Evolutionary conservation across 2,113 vertebrate genomes (phyloP), one percentile per base, ranked within the genome.

Genomic region (Salvelinus sp.): DNA sequence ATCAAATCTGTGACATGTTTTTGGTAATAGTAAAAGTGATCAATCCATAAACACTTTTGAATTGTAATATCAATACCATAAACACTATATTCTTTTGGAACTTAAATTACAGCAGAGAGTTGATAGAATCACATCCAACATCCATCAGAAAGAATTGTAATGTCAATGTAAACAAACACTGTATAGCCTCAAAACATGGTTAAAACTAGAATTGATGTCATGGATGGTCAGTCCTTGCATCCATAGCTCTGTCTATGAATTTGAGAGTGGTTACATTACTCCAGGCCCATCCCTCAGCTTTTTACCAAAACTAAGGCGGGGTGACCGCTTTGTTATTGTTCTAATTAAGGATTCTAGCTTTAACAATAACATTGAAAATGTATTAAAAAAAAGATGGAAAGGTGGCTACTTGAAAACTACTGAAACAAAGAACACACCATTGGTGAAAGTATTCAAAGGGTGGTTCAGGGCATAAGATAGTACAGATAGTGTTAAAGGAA

Each of bases 351-450:
- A 44, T 44, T 44, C 38, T 44, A 44, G 2, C 10, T 44, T 44
- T 44, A 44, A 44, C 9, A 44, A 44, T 44, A 44, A 44, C 38
- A 12, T 10, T 44, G 9, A 44, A 44, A 88, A 91, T 48, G 66
- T 79, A 87, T 80, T 25, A 86, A 80, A 80, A 16, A 83, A 89
- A 89, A 92, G 60, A 88, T 91, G 86, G 93, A 94, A 91, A 71
- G 85, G 70, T 77, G 79, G 72, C 73, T 72, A 85, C 81, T 65
- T 78, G 9, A 83, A 80, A 83, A 71, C 63, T 16, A 80, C n/a
- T 67, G 64, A 76, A 79, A 72, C 62, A 81, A 22, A 73, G 60
- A 78, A 67, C 60, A 69, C 78, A 70, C 74, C 78, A 54, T 69
- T 23, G 76, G 66, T 44, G 81, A 62, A 16, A 82, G 18, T 54